Conservation (phyloP, 2,113 vertebrate species). For the Sylvilagus bachmani region DNA sequence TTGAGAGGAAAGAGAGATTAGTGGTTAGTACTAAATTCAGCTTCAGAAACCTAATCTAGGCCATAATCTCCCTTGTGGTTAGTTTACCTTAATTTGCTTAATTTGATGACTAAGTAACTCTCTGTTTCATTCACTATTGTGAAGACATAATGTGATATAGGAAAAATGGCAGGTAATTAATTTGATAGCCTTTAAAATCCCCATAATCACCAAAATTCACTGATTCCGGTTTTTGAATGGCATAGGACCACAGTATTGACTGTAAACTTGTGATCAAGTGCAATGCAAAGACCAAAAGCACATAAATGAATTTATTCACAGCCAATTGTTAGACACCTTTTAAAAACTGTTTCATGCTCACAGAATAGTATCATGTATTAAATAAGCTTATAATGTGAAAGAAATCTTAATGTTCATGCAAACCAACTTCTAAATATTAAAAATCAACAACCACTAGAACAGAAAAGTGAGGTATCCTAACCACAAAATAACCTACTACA, state of each 20-base stretch:
- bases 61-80: neutral
- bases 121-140: neutral
- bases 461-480: neutral
- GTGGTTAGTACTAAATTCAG: neutral
- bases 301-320: neutral
- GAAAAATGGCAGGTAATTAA: slow-evolving; percentile 58
- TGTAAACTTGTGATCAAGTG: neutral
- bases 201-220: slow-evolving; percentile 50
- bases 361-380: neutral
- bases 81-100: slow-evolving; percentile 25
- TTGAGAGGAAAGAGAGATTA: neutral
- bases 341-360: neutral
- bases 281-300: slow-evolving; percentile 12
- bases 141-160: slow-evolving; percentile 7
- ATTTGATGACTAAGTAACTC: slow-evolving; percentile 38
- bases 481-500: neutral
- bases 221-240: neutral
- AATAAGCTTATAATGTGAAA: neutral
- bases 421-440: neutral
- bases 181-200: slow-evolving; percentile 14
- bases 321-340: neutral
- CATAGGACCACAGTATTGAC: neutral
- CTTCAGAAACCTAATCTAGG: neutral
- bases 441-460: neutral
- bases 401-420: neutral